phyloP scores from a whole-genome alignment of 1,140 invertebrate species.

The Zaprionus ornatus region DNA sequence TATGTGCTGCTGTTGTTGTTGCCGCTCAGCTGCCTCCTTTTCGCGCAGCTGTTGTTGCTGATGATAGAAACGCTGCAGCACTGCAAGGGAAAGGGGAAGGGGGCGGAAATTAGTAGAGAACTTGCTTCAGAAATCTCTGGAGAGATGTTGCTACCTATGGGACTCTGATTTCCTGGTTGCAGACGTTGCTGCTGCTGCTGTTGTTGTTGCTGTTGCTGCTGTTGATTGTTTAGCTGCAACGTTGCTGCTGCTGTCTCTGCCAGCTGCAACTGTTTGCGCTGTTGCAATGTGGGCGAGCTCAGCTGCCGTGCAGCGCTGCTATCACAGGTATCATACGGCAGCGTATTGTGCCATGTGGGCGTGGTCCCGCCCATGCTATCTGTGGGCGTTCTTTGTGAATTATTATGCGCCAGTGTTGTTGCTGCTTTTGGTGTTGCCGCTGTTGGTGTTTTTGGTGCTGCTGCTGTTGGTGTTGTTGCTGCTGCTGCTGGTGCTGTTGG shows the following conservation, averaged over 20 bases:
- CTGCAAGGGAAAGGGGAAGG: conserved; percentile 25
- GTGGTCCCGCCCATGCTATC: not conserved
- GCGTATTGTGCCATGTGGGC: conserved; percentile 31
- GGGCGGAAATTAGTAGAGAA: not conserved
- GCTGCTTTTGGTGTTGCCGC: conserved; percentile 28
- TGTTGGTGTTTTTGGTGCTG: conserved; percentile 33
- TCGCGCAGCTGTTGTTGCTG: conserved; percentile 84
- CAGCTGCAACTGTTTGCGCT: conserved; percentile 41
- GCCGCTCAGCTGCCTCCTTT: conserved; percentile 69
- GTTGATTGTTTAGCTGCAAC: conserved; percentile 2
- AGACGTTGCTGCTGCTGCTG: conserved; percentile 60
- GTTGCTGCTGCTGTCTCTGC: conserved; percentile 8
- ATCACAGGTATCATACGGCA: conserved; percentile 62
- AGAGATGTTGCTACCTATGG: conserved; percentile 67
- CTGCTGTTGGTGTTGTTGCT: conserved; percentile 32
- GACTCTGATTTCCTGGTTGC: conserved; percentile 81
- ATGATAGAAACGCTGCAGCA: conserved; percentile 84
- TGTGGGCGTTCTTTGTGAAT: conserved; percentile 28
- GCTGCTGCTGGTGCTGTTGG: conserved; percentile 33
- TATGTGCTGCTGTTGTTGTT: conserved; percentile 51
- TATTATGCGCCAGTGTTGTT: conserved; percentile 55
- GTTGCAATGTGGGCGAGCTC: conserved; percentile 53
- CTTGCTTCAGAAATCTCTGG: not conserved
- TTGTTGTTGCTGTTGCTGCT: conserved; percentile 34
- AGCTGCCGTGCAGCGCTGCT: conserved; percentile 24